A percentile compares a stretch with the other conserved stretches of the same genome.
These are phyloP conservation scores for Furcifer pardalis DNA, from an alignment of 2,797 vertebrate genomes.

Conservation along the genomic window DNA sequence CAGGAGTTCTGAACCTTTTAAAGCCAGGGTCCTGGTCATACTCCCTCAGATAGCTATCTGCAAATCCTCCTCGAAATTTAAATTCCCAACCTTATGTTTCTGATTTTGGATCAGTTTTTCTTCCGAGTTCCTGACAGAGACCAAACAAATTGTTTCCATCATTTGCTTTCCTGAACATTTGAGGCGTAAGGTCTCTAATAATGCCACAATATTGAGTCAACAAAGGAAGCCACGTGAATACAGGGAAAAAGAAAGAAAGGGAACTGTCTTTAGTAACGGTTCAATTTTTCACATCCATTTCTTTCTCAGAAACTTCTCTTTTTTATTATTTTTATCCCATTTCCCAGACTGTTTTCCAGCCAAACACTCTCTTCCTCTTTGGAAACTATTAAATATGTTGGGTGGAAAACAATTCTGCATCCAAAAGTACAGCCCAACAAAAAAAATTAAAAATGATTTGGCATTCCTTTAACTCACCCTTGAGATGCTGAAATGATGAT, in stretches of 20 bases:
- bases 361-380: neutral
- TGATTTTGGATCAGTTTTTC: no score
- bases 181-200: no score
- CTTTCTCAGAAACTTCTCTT: neutral
- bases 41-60: no score
- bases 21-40: no score
- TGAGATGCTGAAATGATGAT: neutral
- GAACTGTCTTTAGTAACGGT: neutral
- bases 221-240: no score
- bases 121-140: no score
- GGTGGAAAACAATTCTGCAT: neutral
- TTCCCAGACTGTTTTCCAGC: neutral
- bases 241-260: neutral
- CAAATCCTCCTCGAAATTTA: no score
- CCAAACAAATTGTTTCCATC: no score
- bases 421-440: neutral
- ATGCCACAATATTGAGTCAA: no score
- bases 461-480: neutral
- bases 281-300: neutral
- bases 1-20: no score
- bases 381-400: neutral
- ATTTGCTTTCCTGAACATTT: no score
- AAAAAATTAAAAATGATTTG: neutral
- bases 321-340: neutral
- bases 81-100: no score